Evolutionary conservation across 2,113 vertebrate genomes (phyloP).

Genomic region (Apeltes quadracus): DNA sequence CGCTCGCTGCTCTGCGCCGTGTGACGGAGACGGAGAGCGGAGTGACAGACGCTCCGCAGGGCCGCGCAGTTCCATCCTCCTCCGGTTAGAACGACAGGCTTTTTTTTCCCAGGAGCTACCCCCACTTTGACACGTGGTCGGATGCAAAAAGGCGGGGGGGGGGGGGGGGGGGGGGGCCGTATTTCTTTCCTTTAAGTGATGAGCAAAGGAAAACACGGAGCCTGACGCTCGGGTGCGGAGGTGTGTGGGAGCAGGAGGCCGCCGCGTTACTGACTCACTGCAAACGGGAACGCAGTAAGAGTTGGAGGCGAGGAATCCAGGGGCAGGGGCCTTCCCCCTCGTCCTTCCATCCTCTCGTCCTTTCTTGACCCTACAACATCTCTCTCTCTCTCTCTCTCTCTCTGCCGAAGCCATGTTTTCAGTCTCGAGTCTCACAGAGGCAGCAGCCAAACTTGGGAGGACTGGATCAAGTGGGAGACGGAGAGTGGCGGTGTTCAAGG

Average conservation of each 20-base stretch:
- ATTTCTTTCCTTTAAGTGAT: conserved; percentile 80
- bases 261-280: conserved; percentile 79
- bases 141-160: conserved; percentile 58
- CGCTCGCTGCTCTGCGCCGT: conserved; percentile 41
- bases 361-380: conserved; percentile 37
- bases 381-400: conserved; percentile 27
- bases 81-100: conserved; percentile 76
- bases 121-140: conserved; percentile 70
- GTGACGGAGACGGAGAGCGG: conserved; percentile 70
- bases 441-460: conserved; percentile 53
- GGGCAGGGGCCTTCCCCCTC: conserved; percentile 37
- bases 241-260: conserved; percentile 91
- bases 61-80: conserved; percentile 74
- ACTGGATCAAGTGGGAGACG: conserved; percentile 42
- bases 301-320: conserved; percentile 71
- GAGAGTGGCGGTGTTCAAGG: conserved; percentile 43
- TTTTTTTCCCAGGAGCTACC: conserved; percentile 67
- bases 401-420: conserved; percentile 52
- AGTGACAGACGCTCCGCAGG: conserved; percentile 77
- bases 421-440: conserved; percentile 44
- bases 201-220: conserved; percentile 83
- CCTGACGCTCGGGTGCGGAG: conserved; percentile 77
- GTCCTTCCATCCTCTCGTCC: conserved; percentile 55
- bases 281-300: conserved; percentile 73
- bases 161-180: conserved; percentile 25